Evolutionary conservation across 2,113 vertebrate genomes (phyloP).

Genomic region (Calypte anna): DNA sequence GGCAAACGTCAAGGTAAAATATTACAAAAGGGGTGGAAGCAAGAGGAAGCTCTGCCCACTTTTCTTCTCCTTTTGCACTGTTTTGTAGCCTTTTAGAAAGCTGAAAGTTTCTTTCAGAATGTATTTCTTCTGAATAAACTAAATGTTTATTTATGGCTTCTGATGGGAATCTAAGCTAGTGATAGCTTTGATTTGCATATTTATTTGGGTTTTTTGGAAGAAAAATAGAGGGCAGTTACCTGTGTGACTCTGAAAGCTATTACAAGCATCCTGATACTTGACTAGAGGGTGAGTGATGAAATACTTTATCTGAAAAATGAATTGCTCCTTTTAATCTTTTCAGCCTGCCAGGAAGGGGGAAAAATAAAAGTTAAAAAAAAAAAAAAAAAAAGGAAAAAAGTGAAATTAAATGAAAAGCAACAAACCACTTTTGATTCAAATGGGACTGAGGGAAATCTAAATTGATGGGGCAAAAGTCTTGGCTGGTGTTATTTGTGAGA

Average conservation of each 20-base stretch:
- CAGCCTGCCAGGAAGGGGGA: neutral
- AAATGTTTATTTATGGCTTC: neutral
- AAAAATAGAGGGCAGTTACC: neutral
- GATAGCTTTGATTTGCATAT: conserved; percentile 19
- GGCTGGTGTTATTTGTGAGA: neutral
- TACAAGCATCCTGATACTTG: neutral
- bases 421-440: neutral
- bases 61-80: neutral
- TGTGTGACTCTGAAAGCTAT: neutral
- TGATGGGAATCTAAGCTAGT: neutral
- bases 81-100: neutral
- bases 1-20: neutral
- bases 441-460: neutral
- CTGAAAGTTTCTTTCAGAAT: neutral
- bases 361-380: too few relatives aligned
- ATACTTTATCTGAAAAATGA: neutral
- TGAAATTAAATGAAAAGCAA: neutral
- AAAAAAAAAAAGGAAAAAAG: neutral
- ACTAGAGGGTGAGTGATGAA: neutral
- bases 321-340: neutral
- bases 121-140: neutral
- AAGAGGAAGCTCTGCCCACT: neutral
- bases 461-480: neutral
- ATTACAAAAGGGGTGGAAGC: neutral
- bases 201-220: neutral